Base-by-base conservation (phyloP, 2,113 vertebrate genomes). In the Dicerorhinus sumatrensis region DNA sequence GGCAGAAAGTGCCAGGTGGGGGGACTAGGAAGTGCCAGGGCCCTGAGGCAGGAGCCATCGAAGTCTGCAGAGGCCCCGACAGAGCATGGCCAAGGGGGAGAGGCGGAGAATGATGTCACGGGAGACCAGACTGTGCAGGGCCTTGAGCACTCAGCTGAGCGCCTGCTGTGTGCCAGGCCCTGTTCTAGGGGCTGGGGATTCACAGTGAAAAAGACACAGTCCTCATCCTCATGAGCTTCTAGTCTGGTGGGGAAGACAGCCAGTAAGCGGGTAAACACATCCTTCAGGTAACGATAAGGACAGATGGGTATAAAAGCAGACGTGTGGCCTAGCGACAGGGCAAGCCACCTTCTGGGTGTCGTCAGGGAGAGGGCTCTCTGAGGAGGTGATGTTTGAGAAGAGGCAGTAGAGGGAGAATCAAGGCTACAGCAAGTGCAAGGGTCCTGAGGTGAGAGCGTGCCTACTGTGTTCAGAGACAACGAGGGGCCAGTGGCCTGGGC, bases 291-390 rank as follows among this genome's bases (percentile, higher is more conserved):
- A 23, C 1, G 39, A 46, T 69, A 31, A 94, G 54, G 51, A 42
- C 60, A 0, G 51, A 75, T 33, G 76, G 58, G 10, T 48, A 23
- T 27, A 4, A 82, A 20, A 17, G 11, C 3, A 8, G 89, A 83
- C n/a, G 60, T 14, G 33, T 27, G 13, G 33, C n/a, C 36, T 63
- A 21, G 51, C 76, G 56, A 33, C 33, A 27, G 58, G 14, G 46
- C 20, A 29, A 16, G 23, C 23, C 3, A 0, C 67, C 69, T 36
- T 33, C 1, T 0, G 1, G 18, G 63, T 13, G 2, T 91, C 18
- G 13, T 36, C 72, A 80, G 48, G 31, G 33, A 48, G 73, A 31
- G 13, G 18, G 25, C 76, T 81, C 7, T 31, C 42, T 23, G 8
- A 63, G 76, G 56, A 73, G 60, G 48, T 12, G 39, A n/a, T 9